These are phyloP conservation scores for Rhegmatorhina hoffmannsi DNA, from an alignment of 2,113 vertebrate species.

Conservation along the genomic window DNA sequence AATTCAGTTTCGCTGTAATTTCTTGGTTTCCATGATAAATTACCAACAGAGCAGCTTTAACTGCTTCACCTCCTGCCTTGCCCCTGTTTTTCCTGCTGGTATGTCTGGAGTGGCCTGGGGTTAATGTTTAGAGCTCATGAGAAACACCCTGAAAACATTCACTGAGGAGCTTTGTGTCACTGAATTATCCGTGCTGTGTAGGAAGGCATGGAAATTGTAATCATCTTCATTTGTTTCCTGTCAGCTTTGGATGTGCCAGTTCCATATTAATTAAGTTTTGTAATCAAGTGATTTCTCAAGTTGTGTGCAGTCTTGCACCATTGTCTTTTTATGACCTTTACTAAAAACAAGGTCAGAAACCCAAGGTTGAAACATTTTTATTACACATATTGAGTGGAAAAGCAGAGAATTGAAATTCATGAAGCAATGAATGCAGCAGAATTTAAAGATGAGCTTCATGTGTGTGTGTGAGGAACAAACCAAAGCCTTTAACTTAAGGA, in stretches of 20 bases:
- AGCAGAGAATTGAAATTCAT: not conserved
- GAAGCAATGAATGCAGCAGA: not conserved
- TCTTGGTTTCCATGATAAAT: not conserved
- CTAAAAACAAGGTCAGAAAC: conserved; percentile 33
- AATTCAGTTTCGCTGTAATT: not conserved
- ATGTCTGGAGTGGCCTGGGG: not conserved
- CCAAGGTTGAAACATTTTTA: not conserved
- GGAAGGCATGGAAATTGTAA: not conserved
- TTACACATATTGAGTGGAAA: not conserved
- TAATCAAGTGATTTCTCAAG: conserved; percentile 56
- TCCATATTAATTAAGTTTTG: conserved; percentile 58
- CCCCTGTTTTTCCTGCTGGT: not conserved
- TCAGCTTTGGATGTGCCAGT: conserved; percentile 7
- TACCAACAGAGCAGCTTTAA: not conserved
- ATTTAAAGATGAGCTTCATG: not conserved
- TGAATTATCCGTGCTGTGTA: not conserved
- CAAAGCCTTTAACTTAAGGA: not conserved
- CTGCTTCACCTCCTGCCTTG: not conserved
- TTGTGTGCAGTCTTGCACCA: conserved; percentile 14
- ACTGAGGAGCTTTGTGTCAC: not conserved
- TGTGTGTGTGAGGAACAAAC: not conserved
- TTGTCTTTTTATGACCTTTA: conserved; percentile 6
- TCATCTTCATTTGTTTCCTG: not conserved
- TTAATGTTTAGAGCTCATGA: not conserved
- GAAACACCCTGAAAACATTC: not conserved